phyloP scores from a whole-genome alignment of 2,113 vertebrate species.

The Lasiurus borealis region DNA sequence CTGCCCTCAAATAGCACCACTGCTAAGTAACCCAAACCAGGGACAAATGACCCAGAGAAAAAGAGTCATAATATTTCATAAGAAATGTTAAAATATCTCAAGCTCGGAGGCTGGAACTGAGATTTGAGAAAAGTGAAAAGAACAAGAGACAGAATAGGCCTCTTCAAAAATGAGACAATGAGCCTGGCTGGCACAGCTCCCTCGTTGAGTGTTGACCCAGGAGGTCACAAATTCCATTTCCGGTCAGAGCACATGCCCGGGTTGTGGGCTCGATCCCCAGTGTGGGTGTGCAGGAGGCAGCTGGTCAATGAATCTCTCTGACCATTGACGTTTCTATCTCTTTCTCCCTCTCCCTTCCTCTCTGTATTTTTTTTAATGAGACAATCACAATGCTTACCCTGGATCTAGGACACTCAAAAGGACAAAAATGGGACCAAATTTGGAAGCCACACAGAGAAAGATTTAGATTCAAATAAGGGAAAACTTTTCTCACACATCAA shows the following conservation, averaged over 20 bases:
- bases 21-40: not conserved
- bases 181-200: too few relatives aligned
- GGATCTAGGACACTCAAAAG: not conserved
- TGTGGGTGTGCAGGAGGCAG: too few relatives aligned
- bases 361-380: not conserved
- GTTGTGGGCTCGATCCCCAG: too few relatives aligned
- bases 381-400: not conserved
- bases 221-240: too few relatives aligned
- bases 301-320: too few relatives aligned
- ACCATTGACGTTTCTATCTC: too few relatives aligned
- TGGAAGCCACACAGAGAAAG: not conserved
- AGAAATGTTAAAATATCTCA: not conserved
- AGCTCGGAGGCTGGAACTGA: not conserved
- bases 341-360: too few relatives aligned
- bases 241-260: too few relatives aligned
- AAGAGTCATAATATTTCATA: not conserved
- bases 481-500: not conserved
- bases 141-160: not conserved
- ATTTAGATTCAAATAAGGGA: not conserved
- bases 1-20: not conserved
- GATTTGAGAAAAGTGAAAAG: not conserved
- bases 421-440: not conserved
- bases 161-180: constrained; percentile 10
- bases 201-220: too few relatives aligned
- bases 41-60: not conserved